These are phyloP conservation scores for Diorhabda elongata DNA, from an alignment of 1,140 invertebrate species.

Conservation along the genomic window DNA sequence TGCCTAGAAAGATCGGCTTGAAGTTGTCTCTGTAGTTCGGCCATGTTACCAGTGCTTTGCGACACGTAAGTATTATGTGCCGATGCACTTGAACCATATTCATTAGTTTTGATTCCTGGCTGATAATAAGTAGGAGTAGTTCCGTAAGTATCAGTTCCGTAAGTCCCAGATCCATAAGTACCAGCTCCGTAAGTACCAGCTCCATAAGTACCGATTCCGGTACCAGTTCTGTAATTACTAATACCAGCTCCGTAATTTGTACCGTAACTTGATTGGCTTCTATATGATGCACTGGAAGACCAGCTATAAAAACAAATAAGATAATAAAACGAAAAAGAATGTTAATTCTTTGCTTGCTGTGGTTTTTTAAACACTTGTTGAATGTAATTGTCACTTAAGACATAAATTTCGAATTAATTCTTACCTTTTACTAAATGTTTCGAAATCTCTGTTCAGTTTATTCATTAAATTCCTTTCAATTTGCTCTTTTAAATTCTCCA, in stretches of 20 bases:
- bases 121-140: not conserved
- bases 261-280: slow-evolving; percentile 11
- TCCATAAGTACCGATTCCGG: no score
- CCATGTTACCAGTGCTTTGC: slow-evolving; percentile 19
- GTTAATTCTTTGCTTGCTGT: not conserved
- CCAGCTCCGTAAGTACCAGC: no score
- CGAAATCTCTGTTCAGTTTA: slow-evolving; percentile 35
- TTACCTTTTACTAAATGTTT: slow-evolving; percentile 24
- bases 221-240: no score
- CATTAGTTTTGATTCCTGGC: slow-evolving; percentile 3
- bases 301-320: not conserved
- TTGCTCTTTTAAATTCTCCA: slow-evolving; percentile 39
- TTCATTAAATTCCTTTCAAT: slow-evolving; percentile 39
- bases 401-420: not conserved
- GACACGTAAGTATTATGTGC: slow-evolving; percentile 1
- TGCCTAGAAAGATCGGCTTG: slow-evolving; percentile 36
- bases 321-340: not conserved
- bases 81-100: not conserved
- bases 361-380: not conserved
- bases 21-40: slow-evolving; percentile 30
- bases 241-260: not conserved
- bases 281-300: slow-evolving; percentile 5
- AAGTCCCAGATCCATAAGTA: no score
- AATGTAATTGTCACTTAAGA: not conserved
- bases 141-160: no score